Evolutionary conservation across 2,888 invertebrate species (phyloP), one percentile per base, ranked within the genome.

Genomic region (Diaphora mendica): DNA sequence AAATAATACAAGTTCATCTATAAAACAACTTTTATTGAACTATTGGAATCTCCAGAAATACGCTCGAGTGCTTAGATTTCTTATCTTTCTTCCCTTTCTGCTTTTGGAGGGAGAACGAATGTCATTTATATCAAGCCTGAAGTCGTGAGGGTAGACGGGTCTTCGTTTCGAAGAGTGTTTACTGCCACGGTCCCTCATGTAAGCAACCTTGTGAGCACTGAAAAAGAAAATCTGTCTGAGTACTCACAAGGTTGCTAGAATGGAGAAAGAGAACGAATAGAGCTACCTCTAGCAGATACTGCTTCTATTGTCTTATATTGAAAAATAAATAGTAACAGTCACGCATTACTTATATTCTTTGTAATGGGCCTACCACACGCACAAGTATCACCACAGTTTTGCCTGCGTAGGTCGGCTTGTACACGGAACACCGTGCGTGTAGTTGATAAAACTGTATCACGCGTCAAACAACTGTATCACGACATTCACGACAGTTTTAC

Each of bases 121-220:
- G 9, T 70, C 48, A 42, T 64, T 48, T 62, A 13, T 8, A 3
- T 44, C 15, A 51, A 44, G 64, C 26, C 64, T 71, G 48, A 39
- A 39, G 23, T 65, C 71, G 26, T 55, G n/a, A 26, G 44, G 66
- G 42, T 66, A 42, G 30, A 67, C 33, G 15, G 26, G 64, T 30
- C n/a, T 68, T 42, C 64, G 33, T 42, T 13, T 64, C 26, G 59
- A 55, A 39, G 59, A 30, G 35, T 33, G n/a, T 7, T 35, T 65
- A 33, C 26, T 20, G 9, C 62, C 70, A 13, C 17, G 26, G 51
- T 55, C 33, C 13, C 33, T n/a, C 59, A 33, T 39, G 51, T 42
- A 55, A 64, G 51, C 71, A 71, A 71, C 71, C 71, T 65, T 65
- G 65, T 65, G 71, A 71, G 71, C 71, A 71, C 71, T 71, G 71